phyloP scores from a whole-genome alignment of 2,797 vertebrate species.

The Acanthopagrus latus region DNA sequence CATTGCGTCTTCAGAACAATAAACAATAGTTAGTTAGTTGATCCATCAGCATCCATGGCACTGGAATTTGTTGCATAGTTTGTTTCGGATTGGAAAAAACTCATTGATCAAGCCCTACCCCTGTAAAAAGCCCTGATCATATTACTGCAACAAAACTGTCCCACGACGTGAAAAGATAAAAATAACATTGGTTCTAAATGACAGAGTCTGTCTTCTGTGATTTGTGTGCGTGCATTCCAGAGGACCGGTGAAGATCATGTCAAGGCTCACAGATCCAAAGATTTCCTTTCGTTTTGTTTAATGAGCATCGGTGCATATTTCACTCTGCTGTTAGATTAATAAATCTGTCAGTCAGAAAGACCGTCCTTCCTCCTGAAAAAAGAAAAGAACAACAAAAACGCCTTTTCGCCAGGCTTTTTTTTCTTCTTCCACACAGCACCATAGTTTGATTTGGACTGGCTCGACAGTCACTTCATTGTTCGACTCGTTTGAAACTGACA shows the following conservation, averaged over 20 bases:
- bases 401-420: background rate
- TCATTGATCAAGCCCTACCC: background rate
- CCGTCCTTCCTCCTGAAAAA: background rate
- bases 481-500: background rate
- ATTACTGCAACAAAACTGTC: background rate
- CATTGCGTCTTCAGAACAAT: background rate
- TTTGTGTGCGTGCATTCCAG: background rate
- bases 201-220: no score
- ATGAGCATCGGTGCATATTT: constrained; percentile 5
- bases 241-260: background rate
- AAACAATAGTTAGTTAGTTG: background rate
- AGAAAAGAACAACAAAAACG: background rate
- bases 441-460: constrained; percentile 25
- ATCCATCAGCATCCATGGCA: background rate
- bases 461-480: constrained; percentile 64
- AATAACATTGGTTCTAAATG: no score
- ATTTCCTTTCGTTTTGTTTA: background rate
- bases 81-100: background rate
- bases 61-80: background rate
- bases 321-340: background rate
- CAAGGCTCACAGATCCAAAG: background rate
- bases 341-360: background rate
- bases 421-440: background rate
- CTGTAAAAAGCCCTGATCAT: background rate
- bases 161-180: background rate